Base-by-base conservation (phyloP, 2,888 invertebrate genomes). In the Scelioninae gen. 2 region DNA sequence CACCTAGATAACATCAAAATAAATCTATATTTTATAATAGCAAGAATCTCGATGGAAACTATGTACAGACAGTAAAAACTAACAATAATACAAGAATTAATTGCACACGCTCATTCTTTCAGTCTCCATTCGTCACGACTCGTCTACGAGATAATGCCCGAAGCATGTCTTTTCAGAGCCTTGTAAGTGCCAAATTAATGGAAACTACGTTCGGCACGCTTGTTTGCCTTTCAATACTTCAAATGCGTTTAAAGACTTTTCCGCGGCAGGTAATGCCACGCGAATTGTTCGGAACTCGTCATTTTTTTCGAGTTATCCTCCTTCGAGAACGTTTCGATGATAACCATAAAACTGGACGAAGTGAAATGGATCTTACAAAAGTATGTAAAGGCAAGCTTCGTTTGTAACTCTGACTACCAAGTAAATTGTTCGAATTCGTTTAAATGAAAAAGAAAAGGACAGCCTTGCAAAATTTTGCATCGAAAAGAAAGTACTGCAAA, bases 1-100 rank as follows among this genome's bases (percentile, higher is more conserved):
- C 81, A 85, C 80, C 85, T 85, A 86, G 85, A 84, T 85, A 86
- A 86, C 85, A 83, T 85, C 82, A 84, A 85, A 86, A 86, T 85
- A 85, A 85, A 85, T 85, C 84, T 86, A 84, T 86, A 81, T 81
- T 78, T 80, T 80, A 77, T 78, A 80, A 81, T 83, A 80, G 80
- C 80, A 81, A 81, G 82, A 81, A 77, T 81, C 81, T 79, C 76
- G 75, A 79, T 77, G 71, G 74, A 76, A 78, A 69, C 76, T 81
- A 82, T 82, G 67, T 82, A 82, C 82, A 82, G 53, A 74, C 71
- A 77, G 74, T 77, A 61, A 31, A 76, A 77, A 77, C 76, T 80
- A 79, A 80, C 63, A 65, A 76, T 73, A 77, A 52, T 74, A 76
- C 74, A 72, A 73, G 72, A 73, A 72, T 53, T 65, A 73, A 60